Percentiles rank a stretch among this genome's conserved stretches.
Evolutionary conservation across 2,797 vertebrate species (phyloP).

Genomic region (Crenichthys baileyi): DNA sequence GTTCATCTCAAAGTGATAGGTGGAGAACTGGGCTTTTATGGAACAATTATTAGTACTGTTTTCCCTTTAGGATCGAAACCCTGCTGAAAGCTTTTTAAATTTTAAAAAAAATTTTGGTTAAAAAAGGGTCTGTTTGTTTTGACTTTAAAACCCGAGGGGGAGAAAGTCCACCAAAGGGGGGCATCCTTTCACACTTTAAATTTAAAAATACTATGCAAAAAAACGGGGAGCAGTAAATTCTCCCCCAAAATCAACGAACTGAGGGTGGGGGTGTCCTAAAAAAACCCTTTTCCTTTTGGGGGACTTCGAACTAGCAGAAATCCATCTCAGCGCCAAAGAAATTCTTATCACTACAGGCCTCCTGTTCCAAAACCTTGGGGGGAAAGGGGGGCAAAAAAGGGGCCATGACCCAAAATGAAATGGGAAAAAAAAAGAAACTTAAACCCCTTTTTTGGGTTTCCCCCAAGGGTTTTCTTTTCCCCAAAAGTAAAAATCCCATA

Average conservation of each 20-base stretch:
- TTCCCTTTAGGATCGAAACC: too few species aligned
- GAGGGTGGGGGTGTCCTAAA: too few species aligned
- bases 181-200: not conserved
- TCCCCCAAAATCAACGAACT: not conserved
- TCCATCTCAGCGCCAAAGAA: not conserved
- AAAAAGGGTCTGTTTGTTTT: too few species aligned
- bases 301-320: not conserved
- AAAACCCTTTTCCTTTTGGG: too few species aligned
- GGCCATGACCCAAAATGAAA: too few species aligned
- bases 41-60: too few species aligned
- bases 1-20: not conserved
- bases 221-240: not conserved
- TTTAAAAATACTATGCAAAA: too few species aligned
- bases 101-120: too few species aligned
- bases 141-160: constrained; percentile 39
- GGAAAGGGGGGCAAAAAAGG: too few species aligned
- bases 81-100: not conserved
- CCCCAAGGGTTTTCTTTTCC: constrained; percentile 17
- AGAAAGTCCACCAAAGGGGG: not conserved
- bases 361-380: not conserved
- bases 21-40: not conserved
- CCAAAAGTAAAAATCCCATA: not conserved
- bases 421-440: constrained; percentile 22
- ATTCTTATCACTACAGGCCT: constrained; percentile 8
- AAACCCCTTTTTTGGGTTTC: not conserved